Conservation (phyloP, 2,888 invertebrate genomes). For the Argynnis bischoffii region DNA sequence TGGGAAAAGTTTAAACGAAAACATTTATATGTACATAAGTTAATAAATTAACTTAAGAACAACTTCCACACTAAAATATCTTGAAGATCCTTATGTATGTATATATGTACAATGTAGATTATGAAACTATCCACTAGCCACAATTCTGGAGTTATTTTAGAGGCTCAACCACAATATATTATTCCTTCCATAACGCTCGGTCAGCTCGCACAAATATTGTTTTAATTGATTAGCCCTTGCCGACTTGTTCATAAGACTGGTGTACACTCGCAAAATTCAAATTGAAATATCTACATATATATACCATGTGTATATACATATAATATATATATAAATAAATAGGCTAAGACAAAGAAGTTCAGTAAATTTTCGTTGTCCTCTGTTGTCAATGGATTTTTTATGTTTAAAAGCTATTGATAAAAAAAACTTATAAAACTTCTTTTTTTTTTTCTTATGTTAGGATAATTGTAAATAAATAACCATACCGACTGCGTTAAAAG, state of each 20-base stretch:
- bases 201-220: constrained; percentile 56
- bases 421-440: too few species aligned
- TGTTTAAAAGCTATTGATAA: too few species aligned
- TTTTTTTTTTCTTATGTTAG: too few species aligned
- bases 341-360: not conserved
- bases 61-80: too few species aligned
- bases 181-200: constrained; percentile 41
- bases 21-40: too few species aligned
- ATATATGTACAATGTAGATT: not conserved
- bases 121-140: constrained; percentile 13
- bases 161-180: constrained; percentile 36
- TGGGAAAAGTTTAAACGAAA: too few species aligned
- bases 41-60: too few species aligned
- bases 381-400: not conserved
- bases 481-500: too few species aligned
- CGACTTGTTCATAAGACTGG: constrained; percentile 36
- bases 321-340: not conserved
- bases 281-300: not conserved
- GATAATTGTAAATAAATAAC: too few species aligned
- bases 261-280: constrained; percentile 33
- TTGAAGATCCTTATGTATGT: too few species aligned
- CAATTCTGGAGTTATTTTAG: constrained; percentile 38
- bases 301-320: too few species aligned
- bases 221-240: constrained; percentile 55
- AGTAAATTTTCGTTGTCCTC: not conserved